A percentile compares a stretch with the other conserved stretches of the same genome.
Evolutionary conservation across 2,888 invertebrate species (phyloP).

Genomic region (Ptilodon capucinus): DNA sequence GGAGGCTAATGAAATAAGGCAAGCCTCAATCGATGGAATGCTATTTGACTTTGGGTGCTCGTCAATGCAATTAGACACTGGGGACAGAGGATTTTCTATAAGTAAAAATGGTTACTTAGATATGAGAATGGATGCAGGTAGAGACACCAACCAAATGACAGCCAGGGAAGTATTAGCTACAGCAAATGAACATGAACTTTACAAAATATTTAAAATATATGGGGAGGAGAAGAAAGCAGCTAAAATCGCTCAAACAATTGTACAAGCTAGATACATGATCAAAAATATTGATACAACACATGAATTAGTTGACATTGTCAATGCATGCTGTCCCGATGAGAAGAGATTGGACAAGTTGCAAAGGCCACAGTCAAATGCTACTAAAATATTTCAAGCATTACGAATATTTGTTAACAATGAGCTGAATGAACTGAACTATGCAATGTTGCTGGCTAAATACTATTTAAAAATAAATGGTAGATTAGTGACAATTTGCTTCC

Average conservation of each 20-base stretch:
- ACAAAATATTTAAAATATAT: constrained; percentile 93
- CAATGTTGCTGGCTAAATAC: constrained; percentile 88
- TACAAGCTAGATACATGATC: constrained; percentile 91
- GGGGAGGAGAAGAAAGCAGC: constrained; percentile 95
- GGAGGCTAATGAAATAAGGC: constrained; percentile 78
- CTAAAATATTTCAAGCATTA: constrained; percentile 96
- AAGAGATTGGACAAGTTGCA: constrained; percentile 87
- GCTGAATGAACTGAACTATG: constrained; percentile 96
- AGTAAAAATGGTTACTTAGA: constrained; percentile 94
- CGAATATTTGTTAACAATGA: constrained; percentile 98
- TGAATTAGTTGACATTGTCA: constrained; percentile 90
- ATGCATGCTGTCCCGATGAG: constrained; percentile 82
- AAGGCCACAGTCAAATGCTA: constrained; percentile 90
- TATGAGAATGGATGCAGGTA: constrained; percentile 96
- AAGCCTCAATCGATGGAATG: constrained; percentile 91
- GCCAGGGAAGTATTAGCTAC: constrained; percentile 94
- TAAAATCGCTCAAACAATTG: constrained; percentile 92
- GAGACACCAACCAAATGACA: constrained; percentile 87
- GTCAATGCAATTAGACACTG: constrained; percentile 95
- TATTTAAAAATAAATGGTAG: constrained; percentile 91
- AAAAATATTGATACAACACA: constrained; percentile 90
- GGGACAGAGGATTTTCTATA: constrained; percentile 92
- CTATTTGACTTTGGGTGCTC: constrained; percentile 97
- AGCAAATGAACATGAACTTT: constrained; percentile 89
- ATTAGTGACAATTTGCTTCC: constrained; percentile 93